phyloP scores from a whole-genome alignment of 2,797 vertebrate genomes.

The Sciaenops ocellatus region DNA sequence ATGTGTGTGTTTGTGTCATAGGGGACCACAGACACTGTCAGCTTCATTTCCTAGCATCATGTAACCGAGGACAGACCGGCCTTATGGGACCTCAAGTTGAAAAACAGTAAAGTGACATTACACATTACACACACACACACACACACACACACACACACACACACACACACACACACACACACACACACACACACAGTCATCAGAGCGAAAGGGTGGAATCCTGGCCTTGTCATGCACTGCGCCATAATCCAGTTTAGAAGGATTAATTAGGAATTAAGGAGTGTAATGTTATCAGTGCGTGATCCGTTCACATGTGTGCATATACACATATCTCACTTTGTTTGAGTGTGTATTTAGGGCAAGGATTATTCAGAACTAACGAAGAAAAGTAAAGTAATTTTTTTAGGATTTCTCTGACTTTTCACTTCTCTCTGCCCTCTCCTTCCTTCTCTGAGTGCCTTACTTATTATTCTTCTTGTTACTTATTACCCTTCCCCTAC shows the following conservation, averaged over 20 bases:
- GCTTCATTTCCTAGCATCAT: conserved; percentile 76
- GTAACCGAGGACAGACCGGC: conserved; percentile 64
- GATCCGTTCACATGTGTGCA: conserved; percentile 68
- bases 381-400: conserved; percentile 61
- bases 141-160: conserved; percentile 9
- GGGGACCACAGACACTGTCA: conserved; percentile 61
- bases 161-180: not conserved
- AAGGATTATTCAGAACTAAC: conserved; percentile 67
- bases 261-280: conserved; percentile 87
- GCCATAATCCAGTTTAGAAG: conserved; percentile 81
- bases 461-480: conserved; percentile 42
- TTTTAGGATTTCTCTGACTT: conserved; percentile 46
- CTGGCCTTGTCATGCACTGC: conserved; percentile 74
- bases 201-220: conserved; percentile 60
- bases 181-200: conserved; percentile 26
- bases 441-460: conserved; percentile 25
- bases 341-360: conserved; percentile 70
- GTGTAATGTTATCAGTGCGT: conserved; percentile 82
- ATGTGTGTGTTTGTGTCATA: conserved; percentile 50
- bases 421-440: conserved; percentile 30
- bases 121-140: too few species aligned
- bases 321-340: conserved; percentile 44
- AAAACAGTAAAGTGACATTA: conserved; percentile 56
- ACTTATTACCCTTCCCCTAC: conserved; percentile 31
- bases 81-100: conserved; percentile 69